Evolutionary conservation across 2,888 invertebrate species (phyloP), one percentile per base, ranked within the genome.

Genomic region (Synanthedon andrenaeformis): DNA sequence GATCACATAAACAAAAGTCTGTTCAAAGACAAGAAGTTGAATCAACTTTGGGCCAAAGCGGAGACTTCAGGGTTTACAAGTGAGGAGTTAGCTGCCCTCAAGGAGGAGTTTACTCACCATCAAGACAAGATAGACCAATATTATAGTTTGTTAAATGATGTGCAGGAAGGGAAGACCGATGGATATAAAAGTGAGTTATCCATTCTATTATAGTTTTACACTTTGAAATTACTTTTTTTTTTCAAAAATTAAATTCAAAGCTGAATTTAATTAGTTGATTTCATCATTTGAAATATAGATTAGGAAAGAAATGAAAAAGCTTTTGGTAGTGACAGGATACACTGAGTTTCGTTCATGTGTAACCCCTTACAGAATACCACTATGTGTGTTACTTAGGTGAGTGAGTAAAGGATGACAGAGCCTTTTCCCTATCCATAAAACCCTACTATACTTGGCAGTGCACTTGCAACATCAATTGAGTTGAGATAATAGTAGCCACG

Each of bases 121-220:
- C 96, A 97, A 74, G 94, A 96, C 62, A 97, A 97, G 82, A 91
- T 97, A 52, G 94, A 97, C 73, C 93, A 97, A 69, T 97, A 96
- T 72, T 94, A 95, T 74, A 91, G 92, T 49, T 75, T 97, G 55
- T 84, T 96, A 53, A 90, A 91, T 60, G 92, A 94, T 65, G 83
- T 93, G 41, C 92, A 94, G 61, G 77, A 89, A 49, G 89, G 85
- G 14, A 79, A 82, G 49, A 75, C 87, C 49, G 91, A 92, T 60
- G 87, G 88, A 42, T 89, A 90, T 71, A 90, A 92, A 76, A 94
- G 94, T 94, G 85, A 74, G 89, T 73, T 17, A 49, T 49, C 11
- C 14, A 5, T 49, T n/a, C 54, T 35, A n/a, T 49, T 42, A 54
- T 52, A 17, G 19, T 13, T 52, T 42, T 52, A 13, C 4, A n/a